Evolutionary conservation across 2,113 vertebrate species (phyloP).

Genomic region (Myotis lucifugus): DNA sequence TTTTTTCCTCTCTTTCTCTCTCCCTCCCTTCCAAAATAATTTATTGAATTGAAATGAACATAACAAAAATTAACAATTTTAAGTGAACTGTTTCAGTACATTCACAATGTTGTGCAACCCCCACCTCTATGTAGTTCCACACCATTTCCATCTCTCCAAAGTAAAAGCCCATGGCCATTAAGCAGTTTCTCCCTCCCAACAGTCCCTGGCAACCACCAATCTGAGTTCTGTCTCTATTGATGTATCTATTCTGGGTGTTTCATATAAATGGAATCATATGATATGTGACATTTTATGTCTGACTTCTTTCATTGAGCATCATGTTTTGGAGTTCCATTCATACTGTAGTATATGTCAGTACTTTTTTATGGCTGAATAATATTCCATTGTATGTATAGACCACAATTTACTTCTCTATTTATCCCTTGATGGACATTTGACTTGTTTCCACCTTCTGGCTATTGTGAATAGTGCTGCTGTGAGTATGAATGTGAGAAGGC

Average conservation of each 20-base stretch:
- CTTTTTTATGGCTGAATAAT: background rate
- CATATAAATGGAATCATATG: background rate
- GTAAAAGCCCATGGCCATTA: background rate
- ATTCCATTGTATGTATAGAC: background rate
- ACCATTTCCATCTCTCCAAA: background rate
- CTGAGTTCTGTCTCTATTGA: background rate
- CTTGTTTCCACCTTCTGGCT: background rate
- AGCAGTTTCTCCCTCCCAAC: background rate
- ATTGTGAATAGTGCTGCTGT: background rate
- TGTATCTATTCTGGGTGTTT: background rate
- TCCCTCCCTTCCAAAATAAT: background rate
- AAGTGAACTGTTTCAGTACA: background rate
- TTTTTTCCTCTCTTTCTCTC: background rate
- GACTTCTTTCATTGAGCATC: background rate
- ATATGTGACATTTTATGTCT: background rate
- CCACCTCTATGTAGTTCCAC: background rate
- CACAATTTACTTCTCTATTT: background rate
- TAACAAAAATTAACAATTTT: background rate
- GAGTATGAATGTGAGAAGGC: background rate
- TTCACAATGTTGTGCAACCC: background rate
- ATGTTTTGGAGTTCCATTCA: background rate
- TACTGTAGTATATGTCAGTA: background rate
- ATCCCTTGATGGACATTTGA: background rate
- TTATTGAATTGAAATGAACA: constrained; percentile 13
- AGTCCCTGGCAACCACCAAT: background rate